Conservation (phyloP, 2,113 vertebrate genomes). For the Bos indicus region DNA sequence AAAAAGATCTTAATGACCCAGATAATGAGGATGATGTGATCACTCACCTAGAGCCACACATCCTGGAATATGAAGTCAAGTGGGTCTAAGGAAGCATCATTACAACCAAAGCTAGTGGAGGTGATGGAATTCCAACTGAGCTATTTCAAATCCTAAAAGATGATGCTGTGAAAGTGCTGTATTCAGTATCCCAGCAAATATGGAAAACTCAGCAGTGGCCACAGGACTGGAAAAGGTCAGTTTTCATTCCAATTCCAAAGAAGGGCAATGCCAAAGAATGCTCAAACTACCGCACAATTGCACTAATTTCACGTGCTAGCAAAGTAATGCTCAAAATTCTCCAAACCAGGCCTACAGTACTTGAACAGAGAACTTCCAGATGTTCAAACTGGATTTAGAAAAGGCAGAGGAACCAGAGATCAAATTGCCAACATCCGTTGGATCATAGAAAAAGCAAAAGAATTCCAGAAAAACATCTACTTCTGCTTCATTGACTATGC, state of each 20-base stretch:
- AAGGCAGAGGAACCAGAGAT: not conserved
- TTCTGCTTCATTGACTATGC: not conserved
- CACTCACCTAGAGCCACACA: not conserved
- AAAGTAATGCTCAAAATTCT: not conserved
- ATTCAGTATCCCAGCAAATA: not conserved
- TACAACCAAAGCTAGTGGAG: not conserved
- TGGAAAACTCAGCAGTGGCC: not conserved
- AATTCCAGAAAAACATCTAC: not conserved
- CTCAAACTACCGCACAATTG: not conserved
- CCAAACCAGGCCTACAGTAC: not conserved
- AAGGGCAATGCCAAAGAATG: not conserved
- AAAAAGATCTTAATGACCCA: not conserved
- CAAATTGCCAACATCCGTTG: fast-evolving
- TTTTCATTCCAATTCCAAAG: not conserved
- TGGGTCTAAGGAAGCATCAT: not conserved
- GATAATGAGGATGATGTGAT: not conserved
- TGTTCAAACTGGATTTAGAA: not conserved
- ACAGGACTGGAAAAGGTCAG: not conserved
- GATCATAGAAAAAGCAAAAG: not conserved
- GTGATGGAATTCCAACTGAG: not conserved
- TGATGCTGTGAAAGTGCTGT: not conserved
- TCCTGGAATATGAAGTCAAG: not conserved
- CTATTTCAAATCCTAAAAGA: not conserved
- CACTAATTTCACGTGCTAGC: not conserved
- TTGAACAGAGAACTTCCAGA: not conserved